Evolutionary conservation across 2,113 vertebrate species (phyloP), one percentile per base, ranked within the genome.

Genomic region (Bujurquina vittata): DNA sequence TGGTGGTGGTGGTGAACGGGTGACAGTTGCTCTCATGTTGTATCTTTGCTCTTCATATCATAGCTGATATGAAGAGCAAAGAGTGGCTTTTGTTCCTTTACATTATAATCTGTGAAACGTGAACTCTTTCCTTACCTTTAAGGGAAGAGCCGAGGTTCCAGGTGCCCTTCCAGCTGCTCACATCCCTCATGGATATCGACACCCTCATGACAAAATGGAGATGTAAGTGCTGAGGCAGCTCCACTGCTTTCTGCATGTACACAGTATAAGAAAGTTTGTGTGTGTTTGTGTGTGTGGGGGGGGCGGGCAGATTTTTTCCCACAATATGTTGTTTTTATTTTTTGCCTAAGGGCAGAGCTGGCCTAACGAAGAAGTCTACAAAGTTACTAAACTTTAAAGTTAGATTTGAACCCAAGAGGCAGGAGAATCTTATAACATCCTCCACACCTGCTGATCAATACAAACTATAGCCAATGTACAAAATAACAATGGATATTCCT

Each of bases 71-170:
- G 12, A 73, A 55, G 7, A 26, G 9, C 31, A 58, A 1, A 40
- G 4, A 3, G n/a, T 10, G 9, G 9, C 10, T 2, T 4, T 15
- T 0, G 4, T 31, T 74, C 80, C 77, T 5, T 35, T 55, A 15
- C 9, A 22, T 31, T 12, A 58, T 12, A 29, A 26, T 52, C 8
- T 76, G 40, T 18, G 0, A 59, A 22, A 62, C 5, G 55, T 65
- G 1, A 69, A 83, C 49, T 56, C 23, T 78, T 26, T 17, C 58
- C 40, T 79, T 55, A 75, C 69, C 65, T 80, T 79, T 75, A 35
- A 99, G 98, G 89, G 98, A 99, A 46, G 98, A 99, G 86, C 98
- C 98, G 10, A 95, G 98, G 55, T 99, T 99, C 89, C 98, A 99
- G 92, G 96, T 99, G 75, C 98, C 98, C 2, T 99, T 99, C 91